Evolutionary conservation across 2,888 invertebrate species (phyloP).

Genomic region (Opisthograptis luteolata): DNA sequence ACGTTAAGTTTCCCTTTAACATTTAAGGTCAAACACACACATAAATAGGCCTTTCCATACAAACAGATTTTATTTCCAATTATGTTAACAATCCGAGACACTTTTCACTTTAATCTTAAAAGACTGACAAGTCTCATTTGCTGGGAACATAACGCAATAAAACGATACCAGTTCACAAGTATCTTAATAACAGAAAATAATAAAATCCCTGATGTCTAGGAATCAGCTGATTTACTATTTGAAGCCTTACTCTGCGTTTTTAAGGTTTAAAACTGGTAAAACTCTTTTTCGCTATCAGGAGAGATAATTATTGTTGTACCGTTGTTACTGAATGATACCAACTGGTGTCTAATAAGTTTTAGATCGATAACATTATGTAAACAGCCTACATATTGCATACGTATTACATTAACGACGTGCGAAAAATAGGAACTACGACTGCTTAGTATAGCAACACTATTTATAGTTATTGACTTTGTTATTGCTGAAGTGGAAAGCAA

Average conservation of each 20-base stretch:
- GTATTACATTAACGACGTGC: conserved; percentile 41
- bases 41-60: conserved; percentile 52
- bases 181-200: conserved; percentile 5
- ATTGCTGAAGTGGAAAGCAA: conserved; percentile 45
- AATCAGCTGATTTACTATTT: background rate
- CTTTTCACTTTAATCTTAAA: conserved; percentile 37
- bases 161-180: conserved; percentile 4
- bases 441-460: conserved; percentile 35
- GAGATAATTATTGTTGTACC: conserved; percentile 6
- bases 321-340: conserved; percentile 15
- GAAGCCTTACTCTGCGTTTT: conserved; percentile 2
- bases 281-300: background rate
- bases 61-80: conserved; percentile 3
- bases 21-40: conserved; percentile 40
- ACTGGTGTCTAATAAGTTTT: conserved; percentile 22
- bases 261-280: conserved; percentile 6
- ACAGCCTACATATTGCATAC: conserved; percentile 38
- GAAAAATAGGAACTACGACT: conserved; percentile 60
- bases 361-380: conserved; percentile 39
- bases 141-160: conserved; percentile 2
- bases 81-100: conserved; percentile 36
- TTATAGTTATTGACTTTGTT: conserved; percentile 25
- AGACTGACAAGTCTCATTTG: conserved; percentile 6
- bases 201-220: too few species aligned
- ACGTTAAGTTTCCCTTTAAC: conserved; percentile 5